A percentile compares a stretch with the other conserved stretches of the same genome.
Evolutionary conservation across 53 echinoderm and acorn worm genomes (phyloP).

Genomic region (Hippasteria phrygiana): DNA sequence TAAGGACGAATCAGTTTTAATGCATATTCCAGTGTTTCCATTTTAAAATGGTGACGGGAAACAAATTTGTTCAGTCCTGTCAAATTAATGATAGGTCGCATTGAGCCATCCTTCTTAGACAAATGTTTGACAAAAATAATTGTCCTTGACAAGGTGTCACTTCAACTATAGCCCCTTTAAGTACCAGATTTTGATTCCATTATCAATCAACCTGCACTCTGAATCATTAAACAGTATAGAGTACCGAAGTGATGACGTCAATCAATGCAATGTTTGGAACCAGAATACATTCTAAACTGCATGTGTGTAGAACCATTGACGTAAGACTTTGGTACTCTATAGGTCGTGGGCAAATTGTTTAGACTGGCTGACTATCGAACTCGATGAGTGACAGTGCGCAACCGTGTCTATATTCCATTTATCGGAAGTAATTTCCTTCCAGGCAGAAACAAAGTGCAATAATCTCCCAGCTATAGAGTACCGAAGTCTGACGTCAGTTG

Average conservation of each 20-base stretch:
- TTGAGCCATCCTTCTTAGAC: constrained; percentile 65
- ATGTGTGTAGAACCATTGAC: too few species aligned
- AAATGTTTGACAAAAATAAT: constrained; percentile 64
- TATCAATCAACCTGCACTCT: not conserved
- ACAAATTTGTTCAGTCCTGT: constrained; percentile 10
- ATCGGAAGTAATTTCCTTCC: constrained; percentile 15
- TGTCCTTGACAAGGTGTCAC: not conserved
- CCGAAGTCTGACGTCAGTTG: too few species aligned
- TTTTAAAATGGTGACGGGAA: constrained; percentile 8
- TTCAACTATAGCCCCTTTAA: constrained; percentile 5
- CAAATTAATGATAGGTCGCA: not conserved
- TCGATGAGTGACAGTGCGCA: constrained; percentile 12
- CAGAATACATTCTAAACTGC: too few species aligned
- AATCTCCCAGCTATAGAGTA: constrained; percentile 22
- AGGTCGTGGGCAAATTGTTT: not conserved
- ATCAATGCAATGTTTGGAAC: too few species aligned
- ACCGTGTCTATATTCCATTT: not conserved
- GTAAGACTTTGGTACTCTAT: too few species aligned
- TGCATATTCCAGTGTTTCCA: constrained; percentile 36
- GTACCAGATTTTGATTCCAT: not conserved
- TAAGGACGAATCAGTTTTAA: not conserved
- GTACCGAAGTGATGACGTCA: too few species aligned
- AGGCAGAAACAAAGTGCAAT: not conserved
- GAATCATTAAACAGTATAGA: not conserved
- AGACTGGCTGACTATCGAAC: not conserved